Percentiles rank a stretch among this genome's conserved stretches.
phyloP scores from a whole-genome alignment of 2,113 vertebrate species.

The Progne subis region DNA sequence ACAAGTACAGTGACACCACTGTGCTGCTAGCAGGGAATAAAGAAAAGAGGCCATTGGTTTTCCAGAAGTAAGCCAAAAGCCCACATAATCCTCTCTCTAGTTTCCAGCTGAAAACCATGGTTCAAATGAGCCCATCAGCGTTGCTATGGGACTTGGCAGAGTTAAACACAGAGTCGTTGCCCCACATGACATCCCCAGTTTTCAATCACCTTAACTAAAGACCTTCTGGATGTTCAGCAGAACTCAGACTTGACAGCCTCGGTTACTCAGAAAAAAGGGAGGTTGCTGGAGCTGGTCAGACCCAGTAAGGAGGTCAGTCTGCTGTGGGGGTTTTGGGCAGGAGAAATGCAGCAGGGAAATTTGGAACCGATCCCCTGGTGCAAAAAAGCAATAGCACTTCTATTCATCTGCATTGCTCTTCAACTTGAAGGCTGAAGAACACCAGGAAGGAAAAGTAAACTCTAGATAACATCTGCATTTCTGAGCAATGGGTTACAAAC shows the following conservation, averaged over 20 bases:
- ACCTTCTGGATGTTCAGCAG: neutral
- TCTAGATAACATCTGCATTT: neutral
- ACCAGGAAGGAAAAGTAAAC: neutral
- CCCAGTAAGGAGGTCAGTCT: neutral
- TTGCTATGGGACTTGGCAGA: neutral
- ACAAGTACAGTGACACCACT: neutral
- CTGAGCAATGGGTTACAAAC: neutral
- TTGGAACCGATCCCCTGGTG: accelerated
- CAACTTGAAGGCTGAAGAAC: neutral
- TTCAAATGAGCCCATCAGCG: neutral
- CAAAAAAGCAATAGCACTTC: neutral
- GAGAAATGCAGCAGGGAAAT: neutral
- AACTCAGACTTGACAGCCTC: neutral
- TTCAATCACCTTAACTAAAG: neutral
- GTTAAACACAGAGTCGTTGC: neutral
- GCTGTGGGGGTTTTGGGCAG: neutral
- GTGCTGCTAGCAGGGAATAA: neutral
- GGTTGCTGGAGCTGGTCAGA: neutral
- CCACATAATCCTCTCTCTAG: neutral
- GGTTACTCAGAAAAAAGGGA: neutral
- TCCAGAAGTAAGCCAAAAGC: neutral
- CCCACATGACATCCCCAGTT: neutral
- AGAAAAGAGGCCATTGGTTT: neutral
- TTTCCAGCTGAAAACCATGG: neutral
- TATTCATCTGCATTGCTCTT: neutral